A percentile compares a stretch with the other conserved stretches of the same genome.
phyloP scores from a whole-genome alignment of 2,888 invertebrate species.

The Ctena decussata region DNA sequence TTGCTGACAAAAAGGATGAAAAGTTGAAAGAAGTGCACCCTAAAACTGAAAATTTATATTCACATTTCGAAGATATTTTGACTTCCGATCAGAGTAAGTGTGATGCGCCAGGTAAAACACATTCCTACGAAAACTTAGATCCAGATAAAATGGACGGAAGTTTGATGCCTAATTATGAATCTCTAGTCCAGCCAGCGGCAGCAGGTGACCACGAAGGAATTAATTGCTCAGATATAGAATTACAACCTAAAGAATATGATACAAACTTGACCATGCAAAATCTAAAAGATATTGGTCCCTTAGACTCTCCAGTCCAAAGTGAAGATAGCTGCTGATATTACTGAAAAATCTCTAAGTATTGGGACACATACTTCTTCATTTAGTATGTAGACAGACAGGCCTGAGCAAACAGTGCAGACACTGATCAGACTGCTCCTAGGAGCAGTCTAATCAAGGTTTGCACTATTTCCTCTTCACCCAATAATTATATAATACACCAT shows the following conservation, averaged over 20 bases:
- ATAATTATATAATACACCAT: too few species aligned
- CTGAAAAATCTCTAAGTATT: too few species aligned
- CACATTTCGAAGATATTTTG: conserved; percentile 27
- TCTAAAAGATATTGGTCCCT: neutral
- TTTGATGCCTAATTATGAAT: conserved; percentile 6
- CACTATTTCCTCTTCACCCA: too few species aligned
- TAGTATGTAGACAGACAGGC: too few species aligned
- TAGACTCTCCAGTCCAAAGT: neutral
- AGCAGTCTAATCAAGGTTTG: neutral
- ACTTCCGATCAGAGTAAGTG: neutral
- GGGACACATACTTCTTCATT: too few species aligned
- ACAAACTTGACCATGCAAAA: neutral
- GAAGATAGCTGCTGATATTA: neutral
- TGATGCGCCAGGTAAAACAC: conserved; percentile 22
- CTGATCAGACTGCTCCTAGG: neutral
- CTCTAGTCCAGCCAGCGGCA: neutral
- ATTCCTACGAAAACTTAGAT: conserved; percentile 68
- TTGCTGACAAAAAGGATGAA: neutral
- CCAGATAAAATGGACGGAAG: neutral
- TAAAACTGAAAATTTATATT: conserved; percentile 29
- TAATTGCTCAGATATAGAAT: neutral
- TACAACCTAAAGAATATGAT: neutral
- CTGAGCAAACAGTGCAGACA: too few species aligned
- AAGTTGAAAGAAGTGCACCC: neutral
- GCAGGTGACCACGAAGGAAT: neutral